Conservation (phyloP, 2,797 vertebrate species). For the Poliocrania exsul region DNA sequence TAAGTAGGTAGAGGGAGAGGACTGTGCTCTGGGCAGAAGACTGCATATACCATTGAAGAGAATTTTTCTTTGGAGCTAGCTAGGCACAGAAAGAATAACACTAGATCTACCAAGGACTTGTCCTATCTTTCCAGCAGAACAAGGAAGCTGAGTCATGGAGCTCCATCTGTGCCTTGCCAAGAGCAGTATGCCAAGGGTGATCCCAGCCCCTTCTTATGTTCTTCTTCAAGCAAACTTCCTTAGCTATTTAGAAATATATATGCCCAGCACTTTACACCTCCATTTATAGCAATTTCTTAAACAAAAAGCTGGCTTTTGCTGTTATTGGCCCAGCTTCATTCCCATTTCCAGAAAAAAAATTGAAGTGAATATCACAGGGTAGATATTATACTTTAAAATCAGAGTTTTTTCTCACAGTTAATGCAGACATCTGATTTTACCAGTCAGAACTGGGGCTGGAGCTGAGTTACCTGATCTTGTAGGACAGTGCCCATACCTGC, state of each 20-base stretch:
- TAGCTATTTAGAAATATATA: background rate
- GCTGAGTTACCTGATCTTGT: background rate
- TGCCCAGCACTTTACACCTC: background rate
- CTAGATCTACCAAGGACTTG: background rate
- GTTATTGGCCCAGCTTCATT: background rate
- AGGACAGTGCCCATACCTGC: background rate
- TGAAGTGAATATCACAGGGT: background rate
- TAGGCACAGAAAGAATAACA: background rate
- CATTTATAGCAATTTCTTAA: background rate
- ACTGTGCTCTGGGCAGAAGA: background rate
- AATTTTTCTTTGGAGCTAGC: background rate
- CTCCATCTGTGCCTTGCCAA: background rate
- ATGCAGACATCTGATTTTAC: background rate
- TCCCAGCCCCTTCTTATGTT: background rate
- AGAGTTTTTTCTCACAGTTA: background rate
- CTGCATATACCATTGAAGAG: background rate
- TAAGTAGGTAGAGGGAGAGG: background rate
- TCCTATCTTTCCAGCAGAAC: background rate
- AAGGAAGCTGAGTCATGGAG: conserved; percentile 4
- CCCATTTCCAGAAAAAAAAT: background rate
- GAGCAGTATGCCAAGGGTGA: background rate
- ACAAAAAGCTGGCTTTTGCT: background rate
- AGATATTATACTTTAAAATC: background rate
- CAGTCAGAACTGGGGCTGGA: background rate
- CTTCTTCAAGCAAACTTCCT: background rate